phyloP scores from a whole-genome alignment of 2,113 vertebrate genomes.

The Poeciliopsis retropinna region DNA sequence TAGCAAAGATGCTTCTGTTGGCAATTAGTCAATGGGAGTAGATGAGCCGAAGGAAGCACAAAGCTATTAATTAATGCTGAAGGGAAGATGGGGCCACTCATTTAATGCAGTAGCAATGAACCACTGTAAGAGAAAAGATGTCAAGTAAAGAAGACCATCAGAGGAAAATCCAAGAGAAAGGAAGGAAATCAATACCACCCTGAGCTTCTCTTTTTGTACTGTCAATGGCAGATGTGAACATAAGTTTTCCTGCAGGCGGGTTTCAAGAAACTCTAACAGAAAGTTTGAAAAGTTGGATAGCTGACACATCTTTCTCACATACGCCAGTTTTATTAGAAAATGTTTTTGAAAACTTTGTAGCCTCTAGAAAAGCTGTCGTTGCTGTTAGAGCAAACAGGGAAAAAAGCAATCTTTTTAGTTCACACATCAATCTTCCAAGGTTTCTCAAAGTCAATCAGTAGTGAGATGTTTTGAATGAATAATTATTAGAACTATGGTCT shows the following conservation, averaged over 20 bases:
- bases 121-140: conserved; percentile 36
- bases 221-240: conserved; percentile 14
- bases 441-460: too few species aligned
- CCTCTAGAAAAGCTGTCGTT: not conserved
- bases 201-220: conserved; percentile 36
- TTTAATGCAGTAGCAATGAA: conserved; percentile 39
- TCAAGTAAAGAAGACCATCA: conserved; percentile 44
- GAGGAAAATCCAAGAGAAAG: conserved; percentile 31
- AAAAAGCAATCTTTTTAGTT: not conserved
- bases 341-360: conserved; percentile 15
- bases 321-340: conserved; percentile 28
- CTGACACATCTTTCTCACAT: conserved; percentile 34
- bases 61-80: conserved; percentile 62
- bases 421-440: too few species aligned
- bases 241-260: not conserved
- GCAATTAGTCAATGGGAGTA: conserved; percentile 60
- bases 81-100: conserved; percentile 18
- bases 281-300: conserved; percentile 28
- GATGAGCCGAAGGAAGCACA: conserved; percentile 61
- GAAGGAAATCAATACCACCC: conserved; percentile 38
- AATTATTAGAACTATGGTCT: too few species aligned
- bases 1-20: conserved; percentile 55
- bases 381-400: not conserved
- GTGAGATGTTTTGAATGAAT: too few species aligned
- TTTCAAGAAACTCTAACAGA: not conserved